These are phyloP conservation scores for Philonicus albiceps DNA, from an alignment of 2,888 invertebrate genomes.

Conservation along the genomic window DNA sequence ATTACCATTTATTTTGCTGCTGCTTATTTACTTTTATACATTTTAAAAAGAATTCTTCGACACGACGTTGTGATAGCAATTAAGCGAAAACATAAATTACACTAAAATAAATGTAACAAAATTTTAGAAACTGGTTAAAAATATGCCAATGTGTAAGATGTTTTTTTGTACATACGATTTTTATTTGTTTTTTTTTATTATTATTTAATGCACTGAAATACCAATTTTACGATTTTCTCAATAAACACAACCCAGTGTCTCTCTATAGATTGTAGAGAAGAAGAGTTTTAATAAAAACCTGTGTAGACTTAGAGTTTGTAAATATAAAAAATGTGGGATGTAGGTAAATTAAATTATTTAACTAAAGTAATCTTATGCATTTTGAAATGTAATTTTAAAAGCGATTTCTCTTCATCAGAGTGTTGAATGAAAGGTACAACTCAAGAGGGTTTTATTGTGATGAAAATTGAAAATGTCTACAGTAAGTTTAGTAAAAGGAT, in stretches of 20 bases:
- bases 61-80: conserved; percentile 50
- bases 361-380: not conserved
- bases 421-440: not conserved
- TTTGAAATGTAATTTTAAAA: not conserved
- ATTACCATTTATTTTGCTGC: conserved; percentile 54
- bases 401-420: not conserved
- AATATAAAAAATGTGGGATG: not conserved
- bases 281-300: not conserved
- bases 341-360: not conserved
- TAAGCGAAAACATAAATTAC: conserved; percentile 21
- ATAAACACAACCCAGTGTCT: not conserved
- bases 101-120: not conserved
- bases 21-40: conserved; percentile 52
- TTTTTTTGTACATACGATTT: not conserved
- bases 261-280: not conserved
- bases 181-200: not conserved
- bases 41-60: conserved; percentile 55
- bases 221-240: not conserved
- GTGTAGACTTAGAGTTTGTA: not conserved
- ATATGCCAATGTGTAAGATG: not conserved
- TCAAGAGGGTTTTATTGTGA: not conserved
- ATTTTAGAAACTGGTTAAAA: not conserved
- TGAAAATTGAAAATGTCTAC: not conserved
- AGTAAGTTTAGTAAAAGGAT: not conserved
- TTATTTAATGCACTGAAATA: not conserved